phyloP scores from a whole-genome alignment of 2,888 invertebrate genomes.

The Nymphalis c-album region DNA sequence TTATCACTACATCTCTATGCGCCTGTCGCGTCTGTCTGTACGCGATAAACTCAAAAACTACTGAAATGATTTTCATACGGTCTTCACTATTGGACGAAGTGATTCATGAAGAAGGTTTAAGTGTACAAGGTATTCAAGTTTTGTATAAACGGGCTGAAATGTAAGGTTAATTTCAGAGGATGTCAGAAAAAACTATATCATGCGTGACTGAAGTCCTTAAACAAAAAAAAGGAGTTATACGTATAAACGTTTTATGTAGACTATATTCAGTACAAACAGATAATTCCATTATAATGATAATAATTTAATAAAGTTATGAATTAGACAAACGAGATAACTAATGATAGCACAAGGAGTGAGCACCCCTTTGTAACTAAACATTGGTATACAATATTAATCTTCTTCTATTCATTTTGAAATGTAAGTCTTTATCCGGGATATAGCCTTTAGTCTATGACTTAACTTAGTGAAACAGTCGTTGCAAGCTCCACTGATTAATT shows the following conservation, averaged over 20 bases:
- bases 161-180: too few relatives aligned
- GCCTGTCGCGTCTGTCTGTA: too few relatives aligned
- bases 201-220: too few relatives aligned
- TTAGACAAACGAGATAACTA: neutral
- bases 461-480: constrained; percentile 36
- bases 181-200: too few relatives aligned
- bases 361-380: constrained; percentile 14
- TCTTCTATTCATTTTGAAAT: constrained; percentile 29
- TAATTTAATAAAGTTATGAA: neutral
- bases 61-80: too few relatives aligned
- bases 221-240: too few relatives aligned
- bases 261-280: neutral
- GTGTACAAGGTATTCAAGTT: too few relatives aligned
- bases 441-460: constrained; percentile 33
- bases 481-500: constrained; percentile 49
- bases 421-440: constrained; percentile 25
- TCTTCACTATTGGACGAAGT: too few relatives aligned
- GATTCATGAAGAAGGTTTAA: too few relatives aligned
- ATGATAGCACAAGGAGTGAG: neutral
- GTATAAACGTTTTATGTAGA: neutral
- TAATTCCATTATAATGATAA: neutral
- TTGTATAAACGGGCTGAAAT: too few relatives aligned
- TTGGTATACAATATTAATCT: constrained; percentile 31
- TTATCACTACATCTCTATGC: too few relatives aligned
- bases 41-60: too few relatives aligned